Conservation (phyloP, 2,797 vertebrate genomes). For the Dipus sagitta region DNA sequence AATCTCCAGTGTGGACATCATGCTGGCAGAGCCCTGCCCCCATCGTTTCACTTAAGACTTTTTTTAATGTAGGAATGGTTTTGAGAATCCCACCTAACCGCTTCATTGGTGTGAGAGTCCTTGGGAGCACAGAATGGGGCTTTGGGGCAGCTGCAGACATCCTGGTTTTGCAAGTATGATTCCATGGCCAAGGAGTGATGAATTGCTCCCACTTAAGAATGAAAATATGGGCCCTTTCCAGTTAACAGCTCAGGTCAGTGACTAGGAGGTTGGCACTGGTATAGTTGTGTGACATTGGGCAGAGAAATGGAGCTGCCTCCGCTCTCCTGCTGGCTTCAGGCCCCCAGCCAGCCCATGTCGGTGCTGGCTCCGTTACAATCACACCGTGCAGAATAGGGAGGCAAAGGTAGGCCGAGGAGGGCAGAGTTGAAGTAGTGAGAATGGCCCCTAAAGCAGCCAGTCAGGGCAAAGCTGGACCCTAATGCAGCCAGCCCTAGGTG, state of each 20-base stretch:
- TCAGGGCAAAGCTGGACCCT: not conserved
- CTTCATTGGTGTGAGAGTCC: not conserved
- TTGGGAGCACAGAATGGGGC: not conserved
- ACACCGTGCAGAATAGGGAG: not conserved
- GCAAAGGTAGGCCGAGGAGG: not conserved
- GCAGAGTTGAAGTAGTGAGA: not conserved
- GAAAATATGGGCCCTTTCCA: not conserved
- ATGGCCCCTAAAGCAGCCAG: not conserved
- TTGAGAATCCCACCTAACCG: not conserved
- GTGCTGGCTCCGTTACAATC: not conserved
- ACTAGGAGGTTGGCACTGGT: not conserved
- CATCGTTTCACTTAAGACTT: constrained; percentile 17
- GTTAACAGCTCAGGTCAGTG: not conserved
- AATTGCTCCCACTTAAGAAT: constrained; percentile 4
- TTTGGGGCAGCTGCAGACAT: not conserved
- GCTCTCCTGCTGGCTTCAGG: not conserved
- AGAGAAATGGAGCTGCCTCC: not conserved
- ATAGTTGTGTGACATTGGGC: not conserved
- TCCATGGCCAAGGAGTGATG: not conserved
- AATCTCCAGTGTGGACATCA: not conserved
- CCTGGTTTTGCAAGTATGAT: not conserved
- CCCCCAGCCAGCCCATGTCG: not conserved
- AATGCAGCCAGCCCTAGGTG: not conserved
- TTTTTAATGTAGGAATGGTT: not conserved
- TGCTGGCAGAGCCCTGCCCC: not conserved